Evolutionary conservation across 2,888 invertebrate species (phyloP), one percentile per base, ranked within the genome.

Genomic region (Drosophila sordidapex): DNA sequence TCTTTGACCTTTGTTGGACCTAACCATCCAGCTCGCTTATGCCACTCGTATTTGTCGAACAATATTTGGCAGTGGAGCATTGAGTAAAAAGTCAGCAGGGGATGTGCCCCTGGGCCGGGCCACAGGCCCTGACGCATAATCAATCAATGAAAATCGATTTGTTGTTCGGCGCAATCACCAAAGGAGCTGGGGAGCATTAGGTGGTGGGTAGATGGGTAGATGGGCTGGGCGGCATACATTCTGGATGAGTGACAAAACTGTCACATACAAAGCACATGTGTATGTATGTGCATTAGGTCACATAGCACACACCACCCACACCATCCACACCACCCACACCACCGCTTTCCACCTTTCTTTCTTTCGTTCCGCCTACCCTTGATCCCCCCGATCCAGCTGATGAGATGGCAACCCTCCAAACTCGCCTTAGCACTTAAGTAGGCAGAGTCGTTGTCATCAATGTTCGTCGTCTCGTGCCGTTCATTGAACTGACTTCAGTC

Each of bases 61-160:
- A 58, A 61, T 70, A 74, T 62, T 68, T 70, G 75, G 18, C 65
- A 63, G 43, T 36, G 49, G 56, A 68, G 72, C 73, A 77, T 27
- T 67, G 52, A 54, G 61, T 65, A 54, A 62, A 76, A 69, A 65
- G 76, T 78, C 66, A 60, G 49, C 36, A 46, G 27, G 38, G 59
- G 48, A 72, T 73, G 66, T 63, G 77, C 70, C 59, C 68, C 25
- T 15, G 46, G 46, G 46, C 15, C 15, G 25, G 8, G 25, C 46
- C 25, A 25, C 25, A 25, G 25, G 77, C 70, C 59, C 77, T 71
- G 70, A 76, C 81, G 76, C 83, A 79, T 86, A 87, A 89, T 85
- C 87, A 85, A 87, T 89, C 84, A 85, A 85, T 87, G 89, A 61
- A 84, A 87, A 85, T 85, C 89, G 84, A 85, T 85, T 88, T 81